A percentile compares a stretch with the other conserved stretches of the same genome.
These are phyloP conservation scores for Stomatorhinus ivindoensis DNA, from an alignment of 2,113 vertebrate genomes.

Conservation along the genomic window DNA sequence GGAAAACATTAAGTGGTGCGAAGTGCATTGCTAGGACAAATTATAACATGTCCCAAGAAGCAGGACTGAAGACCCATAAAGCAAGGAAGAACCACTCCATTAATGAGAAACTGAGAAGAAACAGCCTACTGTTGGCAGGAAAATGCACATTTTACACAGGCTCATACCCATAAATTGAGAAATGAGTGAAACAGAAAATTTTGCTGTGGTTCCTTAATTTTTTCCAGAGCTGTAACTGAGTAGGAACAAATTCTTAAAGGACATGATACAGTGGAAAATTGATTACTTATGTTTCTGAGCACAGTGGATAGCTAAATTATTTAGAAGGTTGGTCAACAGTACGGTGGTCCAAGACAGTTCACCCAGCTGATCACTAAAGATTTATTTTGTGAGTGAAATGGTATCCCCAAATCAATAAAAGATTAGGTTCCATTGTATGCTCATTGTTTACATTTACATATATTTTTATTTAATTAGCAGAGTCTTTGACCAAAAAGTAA, in stretches of 20 bases:
- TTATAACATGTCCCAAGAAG: too few relatives aligned
- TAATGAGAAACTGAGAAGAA: too few relatives aligned
- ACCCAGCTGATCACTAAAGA: background rate
- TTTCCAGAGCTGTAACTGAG: background rate
- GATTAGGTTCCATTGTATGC: background rate
- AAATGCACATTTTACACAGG: too few relatives aligned
- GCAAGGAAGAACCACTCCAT: too few relatives aligned
- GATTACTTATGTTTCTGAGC: background rate
- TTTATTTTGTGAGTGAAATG: background rate
- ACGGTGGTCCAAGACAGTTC: background rate
- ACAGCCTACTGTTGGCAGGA: too few relatives aligned
- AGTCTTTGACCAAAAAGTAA: background rate
- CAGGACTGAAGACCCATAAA: too few relatives aligned
- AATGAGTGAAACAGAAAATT: too few relatives aligned
- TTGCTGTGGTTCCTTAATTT: too few relatives aligned
- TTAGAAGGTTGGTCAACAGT: background rate
- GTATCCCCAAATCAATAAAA: background rate
- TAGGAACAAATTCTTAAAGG: background rate
- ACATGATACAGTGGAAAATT: background rate
- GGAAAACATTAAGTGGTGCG: too few relatives aligned
- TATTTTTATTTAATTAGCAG: background rate
- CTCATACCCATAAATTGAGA: too few relatives aligned
- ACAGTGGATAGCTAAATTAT: background rate
- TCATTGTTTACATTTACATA: background rate
- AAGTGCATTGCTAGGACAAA: too few relatives aligned